These are phyloP conservation scores for Heterotilapia buettikoferi DNA, from an alignment of 2,113 vertebrate species.

Conservation along the genomic window DNA sequence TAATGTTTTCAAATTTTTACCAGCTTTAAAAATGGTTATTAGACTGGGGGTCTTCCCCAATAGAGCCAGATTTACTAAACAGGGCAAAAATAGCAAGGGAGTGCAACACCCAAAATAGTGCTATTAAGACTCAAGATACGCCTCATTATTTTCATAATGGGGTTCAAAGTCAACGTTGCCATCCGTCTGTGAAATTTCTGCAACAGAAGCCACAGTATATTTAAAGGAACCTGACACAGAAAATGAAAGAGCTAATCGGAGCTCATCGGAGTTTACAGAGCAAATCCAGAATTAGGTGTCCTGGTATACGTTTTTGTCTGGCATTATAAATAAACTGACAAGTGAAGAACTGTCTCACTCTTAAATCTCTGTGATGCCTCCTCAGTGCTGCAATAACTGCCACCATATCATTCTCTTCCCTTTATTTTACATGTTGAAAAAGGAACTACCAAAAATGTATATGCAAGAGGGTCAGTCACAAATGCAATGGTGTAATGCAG, in stretches of 20 bases:
- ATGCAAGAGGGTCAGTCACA: background rate
- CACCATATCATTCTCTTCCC: background rate
- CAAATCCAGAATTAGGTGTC: accelerated
- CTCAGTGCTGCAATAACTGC: background rate
- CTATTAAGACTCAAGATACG: background rate
- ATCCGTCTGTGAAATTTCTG: accelerated
- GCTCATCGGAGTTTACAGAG: background rate
- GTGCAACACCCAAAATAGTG: background rate
- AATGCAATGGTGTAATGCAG: too few relatives aligned
- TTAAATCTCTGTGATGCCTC: too few relatives aligned
- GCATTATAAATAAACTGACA: too few relatives aligned
- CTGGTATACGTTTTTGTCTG: too few relatives aligned
- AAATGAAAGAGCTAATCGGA: background rate
- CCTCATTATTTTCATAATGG: background rate
- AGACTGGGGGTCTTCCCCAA: background rate
- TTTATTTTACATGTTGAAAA: background rate
- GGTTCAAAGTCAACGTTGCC: accelerated
- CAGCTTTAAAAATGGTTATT: background rate
- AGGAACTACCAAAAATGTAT: accelerated
- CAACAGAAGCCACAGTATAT: background rate
- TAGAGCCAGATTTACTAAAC: background rate
- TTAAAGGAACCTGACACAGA: background rate
- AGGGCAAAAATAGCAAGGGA: accelerated
- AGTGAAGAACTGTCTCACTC: too few relatives aligned
- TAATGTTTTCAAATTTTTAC: background rate